Conservation (phyloP, 2,797 vertebrate species). For the Melopsittacus undulatus region DNA sequence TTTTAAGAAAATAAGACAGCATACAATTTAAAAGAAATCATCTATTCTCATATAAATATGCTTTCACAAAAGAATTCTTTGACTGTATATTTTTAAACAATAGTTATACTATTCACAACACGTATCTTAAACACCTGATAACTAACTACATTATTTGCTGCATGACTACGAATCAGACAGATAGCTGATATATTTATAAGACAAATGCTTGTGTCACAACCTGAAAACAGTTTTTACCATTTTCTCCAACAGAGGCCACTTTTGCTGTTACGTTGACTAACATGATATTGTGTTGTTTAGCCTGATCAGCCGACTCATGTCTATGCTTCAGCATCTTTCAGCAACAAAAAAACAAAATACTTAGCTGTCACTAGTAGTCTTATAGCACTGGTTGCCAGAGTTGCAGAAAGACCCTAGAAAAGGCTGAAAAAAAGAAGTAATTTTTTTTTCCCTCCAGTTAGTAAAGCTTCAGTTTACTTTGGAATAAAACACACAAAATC, state of each 20-base stretch:
- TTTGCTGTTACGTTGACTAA: slow-evolving; percentile 77
- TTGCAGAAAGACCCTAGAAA: slow-evolving; percentile 71
- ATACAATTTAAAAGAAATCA: background rate
- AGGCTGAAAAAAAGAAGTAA: background rate
- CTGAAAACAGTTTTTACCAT: slow-evolving; percentile 55
- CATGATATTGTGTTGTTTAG: slow-evolving; percentile 71
- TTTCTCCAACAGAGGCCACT: slow-evolving; percentile 78
- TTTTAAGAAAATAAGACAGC: background rate
- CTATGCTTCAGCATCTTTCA: slow-evolving; percentile 75
- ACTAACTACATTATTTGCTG: background rate
- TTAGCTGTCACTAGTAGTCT: slow-evolving; percentile 78
- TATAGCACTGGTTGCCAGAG: slow-evolving; percentile 72
- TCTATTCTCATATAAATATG: background rate
- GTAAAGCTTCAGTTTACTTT: background rate
- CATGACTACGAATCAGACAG: background rate
- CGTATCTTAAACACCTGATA: background rate
- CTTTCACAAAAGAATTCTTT: background rate
- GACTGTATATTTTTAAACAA: background rate
- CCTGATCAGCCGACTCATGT: slow-evolving; percentile 62
- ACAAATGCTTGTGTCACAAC: background rate
- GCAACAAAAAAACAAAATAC: slow-evolving; percentile 76
- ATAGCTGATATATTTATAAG: background rate
- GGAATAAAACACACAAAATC: background rate
- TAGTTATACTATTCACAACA: background rate
- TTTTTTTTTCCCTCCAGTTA: background rate